These are phyloP conservation scores for Cladopsammia gracilis DNA, from an alignment of 64 coral and sea anemone species.

Conservation along the genomic window DNA sequence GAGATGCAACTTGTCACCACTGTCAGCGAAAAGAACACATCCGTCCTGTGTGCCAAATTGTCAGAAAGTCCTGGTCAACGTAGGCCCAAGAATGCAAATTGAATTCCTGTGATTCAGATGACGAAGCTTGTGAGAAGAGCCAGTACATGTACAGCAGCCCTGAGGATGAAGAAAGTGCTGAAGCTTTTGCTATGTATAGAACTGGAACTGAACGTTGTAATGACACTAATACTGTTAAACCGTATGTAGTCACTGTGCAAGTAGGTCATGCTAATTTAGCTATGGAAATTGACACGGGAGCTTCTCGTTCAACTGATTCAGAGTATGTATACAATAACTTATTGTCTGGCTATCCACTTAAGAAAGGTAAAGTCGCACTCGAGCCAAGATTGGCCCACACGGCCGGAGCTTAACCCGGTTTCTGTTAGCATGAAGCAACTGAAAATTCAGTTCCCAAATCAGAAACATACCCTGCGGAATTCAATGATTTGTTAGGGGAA, in stretches of 20 bases:
- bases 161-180: neutral
- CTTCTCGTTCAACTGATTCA: constrained; percentile 39
- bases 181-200: constrained; percentile 39
- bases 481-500: constrained; percentile 30
- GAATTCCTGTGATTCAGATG: neutral
- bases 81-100: neutral
- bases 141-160: neutral
- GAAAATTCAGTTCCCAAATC: no score
- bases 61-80: constrained; percentile 30
- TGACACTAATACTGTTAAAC: constrained; percentile 41
- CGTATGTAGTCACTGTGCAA: constrained; percentile 58
- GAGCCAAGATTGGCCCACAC: no score
- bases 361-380: no score
- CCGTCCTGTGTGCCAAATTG: constrained; percentile 22
- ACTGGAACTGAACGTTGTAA: constrained; percentile 50
- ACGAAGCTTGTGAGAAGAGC: neutral
- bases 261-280: neutral
- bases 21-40: constrained; percentile 58
- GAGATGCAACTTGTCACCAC: no score
- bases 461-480: constrained; percentile 44
- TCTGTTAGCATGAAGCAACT: no score
- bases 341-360: constrained; percentile 14
- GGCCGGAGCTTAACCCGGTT: no score
- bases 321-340: constrained; percentile 17
- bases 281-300: constrained; percentile 66